These are phyloP conservation scores for Carassius auratus DNA, from an alignment of 2,113 vertebrate genomes.

Conservation along the genomic window DNA sequence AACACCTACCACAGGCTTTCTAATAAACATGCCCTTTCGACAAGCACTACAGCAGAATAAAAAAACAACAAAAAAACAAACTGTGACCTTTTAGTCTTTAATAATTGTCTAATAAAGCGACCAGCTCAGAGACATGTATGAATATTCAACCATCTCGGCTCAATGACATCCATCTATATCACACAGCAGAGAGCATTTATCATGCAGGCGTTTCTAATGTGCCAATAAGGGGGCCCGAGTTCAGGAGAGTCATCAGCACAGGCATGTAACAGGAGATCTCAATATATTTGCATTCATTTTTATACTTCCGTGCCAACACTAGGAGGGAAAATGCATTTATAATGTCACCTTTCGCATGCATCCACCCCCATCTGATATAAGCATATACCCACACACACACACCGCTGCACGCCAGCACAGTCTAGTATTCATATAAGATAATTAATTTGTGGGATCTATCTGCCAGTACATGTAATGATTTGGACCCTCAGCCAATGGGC, in stretches of 20 bases:
- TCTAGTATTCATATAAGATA: constrained; percentile 7
- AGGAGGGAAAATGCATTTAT: constrained; percentile 54
- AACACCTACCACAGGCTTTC: constrained; percentile 23
- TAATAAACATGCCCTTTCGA: constrained; percentile 35
- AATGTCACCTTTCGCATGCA: constrained; percentile 57
- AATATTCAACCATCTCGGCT: not conserved
- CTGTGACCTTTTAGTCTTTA: constrained; percentile 28
- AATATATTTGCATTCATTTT: constrained; percentile 21
- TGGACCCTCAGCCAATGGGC: constrained; percentile 48
- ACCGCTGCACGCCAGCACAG: not conserved
- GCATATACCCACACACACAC: constrained; percentile 44
- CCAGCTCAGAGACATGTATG: not conserved
- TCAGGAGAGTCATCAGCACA: constrained; percentile 14
- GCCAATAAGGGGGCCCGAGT: not conserved
- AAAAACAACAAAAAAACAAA: constrained; percentile 17
- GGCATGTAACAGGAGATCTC: constrained; percentile 2
- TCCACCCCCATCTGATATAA: constrained; percentile 59
- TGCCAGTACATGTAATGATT: constrained; percentile 38
- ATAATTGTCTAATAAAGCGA: constrained; percentile 29
- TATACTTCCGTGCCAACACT: not conserved
- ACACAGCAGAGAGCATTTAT: not conserved
- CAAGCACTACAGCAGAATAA: not conserved
- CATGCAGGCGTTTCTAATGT: not conserved
- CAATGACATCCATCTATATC: constrained; percentile 11
- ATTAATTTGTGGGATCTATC: constrained; percentile 56